Conservation (phyloP, 2,797 vertebrate species). For the Babyrousa celebensis region DNA sequence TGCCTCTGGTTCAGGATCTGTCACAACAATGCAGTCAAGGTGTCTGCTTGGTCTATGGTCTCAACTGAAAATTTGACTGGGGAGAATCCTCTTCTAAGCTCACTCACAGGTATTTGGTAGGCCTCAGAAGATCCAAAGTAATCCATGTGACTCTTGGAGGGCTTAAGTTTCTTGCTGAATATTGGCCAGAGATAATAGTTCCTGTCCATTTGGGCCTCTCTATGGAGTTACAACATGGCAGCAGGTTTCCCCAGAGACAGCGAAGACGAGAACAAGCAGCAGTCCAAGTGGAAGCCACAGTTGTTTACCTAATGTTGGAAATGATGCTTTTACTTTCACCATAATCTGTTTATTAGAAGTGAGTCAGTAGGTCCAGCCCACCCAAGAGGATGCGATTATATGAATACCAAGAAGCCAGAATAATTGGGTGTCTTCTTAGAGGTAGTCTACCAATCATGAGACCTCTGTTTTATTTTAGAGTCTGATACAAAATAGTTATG, state of each 20-base stretch:
- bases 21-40: neutral
- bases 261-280: neutral
- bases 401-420: neutral
- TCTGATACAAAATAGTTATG: neutral
- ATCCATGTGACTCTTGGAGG: neutral
- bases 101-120: neutral
- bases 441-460: neutral
- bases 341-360: slow-evolving; percentile 17
- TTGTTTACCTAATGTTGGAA: neutral
- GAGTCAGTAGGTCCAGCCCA: neutral
- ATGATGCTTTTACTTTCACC: neutral
- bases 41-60: neutral
- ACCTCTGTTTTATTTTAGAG: neutral
- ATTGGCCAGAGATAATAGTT: neutral
- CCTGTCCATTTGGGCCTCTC: neutral
- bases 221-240: neutral
- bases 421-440: neutral
- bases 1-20: neutral
- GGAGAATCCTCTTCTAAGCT: neutral
- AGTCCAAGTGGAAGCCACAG: neutral
- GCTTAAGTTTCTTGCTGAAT: neutral
- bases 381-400: neutral
- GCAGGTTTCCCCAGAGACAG: neutral
- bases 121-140: neutral
- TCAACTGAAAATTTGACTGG: neutral